A percentile compares a stretch with the other conserved stretches of the same genome.
phyloP scores from a whole-genome alignment of 2,888 invertebrate species.

The Chrysotoxum bicinctum region DNA sequence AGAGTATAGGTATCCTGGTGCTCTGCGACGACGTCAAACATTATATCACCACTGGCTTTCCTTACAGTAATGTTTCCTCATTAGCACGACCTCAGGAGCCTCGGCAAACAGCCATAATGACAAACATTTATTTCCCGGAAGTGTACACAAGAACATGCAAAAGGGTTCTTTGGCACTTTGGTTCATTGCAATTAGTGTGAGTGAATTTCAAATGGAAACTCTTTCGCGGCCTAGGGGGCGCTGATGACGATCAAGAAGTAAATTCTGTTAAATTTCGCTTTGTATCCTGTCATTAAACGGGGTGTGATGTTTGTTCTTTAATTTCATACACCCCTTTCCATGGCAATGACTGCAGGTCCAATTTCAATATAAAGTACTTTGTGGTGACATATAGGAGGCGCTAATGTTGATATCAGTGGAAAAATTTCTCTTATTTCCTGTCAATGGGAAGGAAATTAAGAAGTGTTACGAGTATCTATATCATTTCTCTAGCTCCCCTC shows the following conservation, averaged over 20 bases:
- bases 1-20: neutral
- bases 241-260: constrained; percentile 9
- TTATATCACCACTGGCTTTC: constrained; percentile 17
- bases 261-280: neutral
- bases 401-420: neutral
- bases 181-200: constrained; percentile 52
- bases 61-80: constrained; percentile 50
- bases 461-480: neutral
- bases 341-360: neutral
- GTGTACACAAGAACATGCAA: constrained; percentile 15
- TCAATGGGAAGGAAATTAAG: neutral
- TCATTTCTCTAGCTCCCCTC: neutral
- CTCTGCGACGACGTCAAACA: constrained; percentile 10
- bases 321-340: neutral
- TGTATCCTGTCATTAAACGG: neutral
- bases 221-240: constrained; percentile 35
- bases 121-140: constrained; percentile 66
- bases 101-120: constrained; percentile 32
- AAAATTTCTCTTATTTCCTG: neutral
- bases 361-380: neutral
- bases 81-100: constrained; percentile 58
- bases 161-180: constrained; percentile 26
- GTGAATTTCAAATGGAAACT: constrained; percentile 42
- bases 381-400: neutral
- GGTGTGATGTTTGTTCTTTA: neutral